Conservation (phyloP, 2,888 invertebrate species). For the Bellardia pandia region DNA sequence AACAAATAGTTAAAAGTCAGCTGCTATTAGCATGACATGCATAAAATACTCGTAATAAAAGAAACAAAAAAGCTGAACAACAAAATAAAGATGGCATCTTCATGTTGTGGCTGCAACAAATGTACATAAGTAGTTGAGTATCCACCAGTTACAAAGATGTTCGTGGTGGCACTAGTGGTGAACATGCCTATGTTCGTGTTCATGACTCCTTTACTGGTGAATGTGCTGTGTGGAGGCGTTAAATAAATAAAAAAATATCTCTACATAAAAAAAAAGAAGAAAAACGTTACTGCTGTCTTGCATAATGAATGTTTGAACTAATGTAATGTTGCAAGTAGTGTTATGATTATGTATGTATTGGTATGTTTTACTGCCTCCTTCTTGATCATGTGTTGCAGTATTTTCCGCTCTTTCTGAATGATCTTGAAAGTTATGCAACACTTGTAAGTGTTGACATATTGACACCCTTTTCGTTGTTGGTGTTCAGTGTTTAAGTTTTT, state of each 20-base stretch:
- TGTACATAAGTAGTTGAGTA: constrained; percentile 7
- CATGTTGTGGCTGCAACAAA: constrained; percentile 44
- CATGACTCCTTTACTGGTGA: constrained; percentile 48
- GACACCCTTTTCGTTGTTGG: constrained; percentile 65
- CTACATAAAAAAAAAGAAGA: neutral
- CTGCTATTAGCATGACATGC: constrained; percentile 72
- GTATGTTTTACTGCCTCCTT: constrained; percentile 49
- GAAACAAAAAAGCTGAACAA: neutral
- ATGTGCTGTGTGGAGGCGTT: constrained; percentile 64
- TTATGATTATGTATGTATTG: constrained; percentile 32
- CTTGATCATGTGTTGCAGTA: constrained; percentile 31
- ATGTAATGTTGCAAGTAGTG: constrained; percentile 7
- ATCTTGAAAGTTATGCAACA: constrained; percentile 74
- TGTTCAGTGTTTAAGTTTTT: neutral
- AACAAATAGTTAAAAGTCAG: constrained; percentile 62
- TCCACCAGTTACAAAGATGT: constrained; percentile 20
- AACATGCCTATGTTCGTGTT: constrained; percentile 38
- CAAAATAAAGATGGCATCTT: constrained; percentile 57
- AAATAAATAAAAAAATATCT: constrained; percentile 35
- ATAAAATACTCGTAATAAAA: constrained; percentile 54
- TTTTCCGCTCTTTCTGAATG: constrained; percentile 48
- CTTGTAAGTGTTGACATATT: constrained; percentile 73
- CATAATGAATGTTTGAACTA: constrained; percentile 57
- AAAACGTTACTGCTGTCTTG: constrained; percentile 64
- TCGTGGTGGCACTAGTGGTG: neutral